Evolutionary conservation across 2,113 vertebrate genomes (phyloP).

Genomic region (Aspidoscelis tigris): DNA sequence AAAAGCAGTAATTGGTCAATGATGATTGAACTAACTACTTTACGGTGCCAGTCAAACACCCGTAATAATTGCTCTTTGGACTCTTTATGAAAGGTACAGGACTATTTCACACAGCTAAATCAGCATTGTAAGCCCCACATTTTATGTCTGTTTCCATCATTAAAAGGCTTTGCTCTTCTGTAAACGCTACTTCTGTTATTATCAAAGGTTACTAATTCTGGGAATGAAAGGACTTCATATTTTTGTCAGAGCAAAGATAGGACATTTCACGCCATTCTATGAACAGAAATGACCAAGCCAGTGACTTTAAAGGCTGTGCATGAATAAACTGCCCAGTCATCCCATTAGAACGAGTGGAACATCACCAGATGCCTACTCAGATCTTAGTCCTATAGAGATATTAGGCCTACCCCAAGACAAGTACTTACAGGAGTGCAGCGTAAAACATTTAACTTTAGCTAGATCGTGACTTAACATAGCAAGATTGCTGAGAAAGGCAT

Average conservation of each 20-base stretch:
- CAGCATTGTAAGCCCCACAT: constrained; percentile 68
- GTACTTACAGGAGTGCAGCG: too few species aligned
- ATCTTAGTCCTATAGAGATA: neutral
- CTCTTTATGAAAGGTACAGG: constrained; percentile 70
- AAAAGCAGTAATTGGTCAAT: constrained; percentile 79
- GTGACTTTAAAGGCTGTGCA: neutral
- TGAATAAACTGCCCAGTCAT: neutral
- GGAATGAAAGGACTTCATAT: constrained; percentile 18
- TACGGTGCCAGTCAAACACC: constrained; percentile 69
- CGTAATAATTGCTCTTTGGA: constrained; percentile 78
- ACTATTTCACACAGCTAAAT: constrained; percentile 74
- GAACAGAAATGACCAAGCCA: neutral
- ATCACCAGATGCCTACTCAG: neutral
- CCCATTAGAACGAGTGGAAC: neutral
- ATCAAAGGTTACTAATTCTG: constrained; percentile 65
- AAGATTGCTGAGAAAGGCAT: neutral
- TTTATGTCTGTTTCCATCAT: constrained; percentile 64
- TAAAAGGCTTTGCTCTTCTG: constrained; percentile 36
- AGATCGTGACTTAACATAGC: neutral
- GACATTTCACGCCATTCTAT: neutral
- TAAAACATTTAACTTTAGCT: neutral
- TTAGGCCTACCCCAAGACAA: neutral
- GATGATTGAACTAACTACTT: constrained; percentile 73
- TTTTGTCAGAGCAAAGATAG: constrained; percentile 49
- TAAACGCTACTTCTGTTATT: constrained; percentile 47